phyloP scores from a whole-genome alignment of 2,797 vertebrate genomes.

The Mus caroli region DNA sequence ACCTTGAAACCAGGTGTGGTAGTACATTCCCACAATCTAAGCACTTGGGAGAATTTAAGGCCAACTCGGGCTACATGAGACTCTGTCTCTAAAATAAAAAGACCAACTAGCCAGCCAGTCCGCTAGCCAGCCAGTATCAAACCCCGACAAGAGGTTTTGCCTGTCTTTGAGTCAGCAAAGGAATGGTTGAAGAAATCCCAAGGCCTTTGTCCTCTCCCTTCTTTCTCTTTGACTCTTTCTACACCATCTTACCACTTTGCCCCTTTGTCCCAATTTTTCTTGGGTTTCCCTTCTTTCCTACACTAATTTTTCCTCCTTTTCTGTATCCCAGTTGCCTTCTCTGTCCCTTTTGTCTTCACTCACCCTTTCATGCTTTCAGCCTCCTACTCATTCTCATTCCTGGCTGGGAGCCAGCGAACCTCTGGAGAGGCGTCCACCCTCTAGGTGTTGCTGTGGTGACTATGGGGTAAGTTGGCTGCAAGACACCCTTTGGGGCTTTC shows the following conservation, averaged over 20 bases:
- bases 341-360: not conserved
- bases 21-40: not conserved
- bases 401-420: not conserved
- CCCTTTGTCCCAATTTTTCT: slow-evolving; percentile 56
- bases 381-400: not conserved
- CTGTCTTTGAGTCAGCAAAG: slow-evolving; percentile 27
- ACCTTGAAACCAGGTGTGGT: not conserved
- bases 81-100: not conserved
- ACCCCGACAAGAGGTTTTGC: not conserved
- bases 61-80: not conserved
- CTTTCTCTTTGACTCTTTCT: not conserved
- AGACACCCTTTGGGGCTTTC: not conserved
- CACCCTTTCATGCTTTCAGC: not conserved
- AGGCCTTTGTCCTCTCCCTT: not conserved
- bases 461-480: not conserved
- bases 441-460: slow-evolving; percentile 1
- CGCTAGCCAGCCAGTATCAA: not conserved
- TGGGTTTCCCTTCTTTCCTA: slow-evolving; percentile 6
- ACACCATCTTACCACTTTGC: slow-evolving; percentile 31
- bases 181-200: not conserved
- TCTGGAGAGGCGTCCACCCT: not conserved
- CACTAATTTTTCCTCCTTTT: not conserved
- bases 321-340: not conserved
- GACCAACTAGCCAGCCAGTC: not conserved
- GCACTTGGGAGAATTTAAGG: not conserved